A percentile compares a stretch with the other conserved stretches of the same genome.
Evolutionary conservation across 2,113 vertebrate species (phyloP).

Genomic region (Rhipidura dahli): DNA sequence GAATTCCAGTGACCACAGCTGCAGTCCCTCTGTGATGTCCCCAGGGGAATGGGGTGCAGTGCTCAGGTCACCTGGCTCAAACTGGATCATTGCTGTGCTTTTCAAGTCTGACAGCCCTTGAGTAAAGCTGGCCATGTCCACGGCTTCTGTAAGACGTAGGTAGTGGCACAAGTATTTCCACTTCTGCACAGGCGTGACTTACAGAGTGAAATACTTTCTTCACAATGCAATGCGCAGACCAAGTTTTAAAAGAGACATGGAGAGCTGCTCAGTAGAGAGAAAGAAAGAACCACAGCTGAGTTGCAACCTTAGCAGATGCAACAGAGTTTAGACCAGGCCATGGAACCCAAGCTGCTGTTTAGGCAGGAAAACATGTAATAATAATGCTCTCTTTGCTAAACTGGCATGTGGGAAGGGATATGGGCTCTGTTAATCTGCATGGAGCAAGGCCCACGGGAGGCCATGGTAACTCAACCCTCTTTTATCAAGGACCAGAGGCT

Average conservation of each 20-base stretch:
- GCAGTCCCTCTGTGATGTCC: not conserved
- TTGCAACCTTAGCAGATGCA: not conserved
- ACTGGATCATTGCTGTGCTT: not conserved
- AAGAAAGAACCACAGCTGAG: not conserved
- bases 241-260: not conserved
- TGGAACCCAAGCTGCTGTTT: not conserved
- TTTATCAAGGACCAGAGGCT: not conserved
- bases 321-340: accelerated
- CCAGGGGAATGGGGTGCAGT: not conserved
- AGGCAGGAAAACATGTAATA: not conserved
- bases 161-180: not conserved
- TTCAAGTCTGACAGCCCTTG: not conserved
- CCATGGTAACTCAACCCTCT: not conserved
- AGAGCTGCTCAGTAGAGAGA: not conserved
- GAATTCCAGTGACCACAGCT: not conserved
- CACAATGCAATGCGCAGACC: not conserved
- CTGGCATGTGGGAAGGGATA: not conserved
- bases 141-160: not conserved
- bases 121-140: not conserved
- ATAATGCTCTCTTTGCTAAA: not conserved
- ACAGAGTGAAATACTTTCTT: not conserved
- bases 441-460: not conserved
- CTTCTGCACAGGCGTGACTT: not conserved
- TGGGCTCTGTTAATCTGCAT: not conserved
- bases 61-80: not conserved